These are phyloP conservation scores for Protonemura montana DNA, from an alignment of 2,888 invertebrate species.

Conservation along the genomic window DNA sequence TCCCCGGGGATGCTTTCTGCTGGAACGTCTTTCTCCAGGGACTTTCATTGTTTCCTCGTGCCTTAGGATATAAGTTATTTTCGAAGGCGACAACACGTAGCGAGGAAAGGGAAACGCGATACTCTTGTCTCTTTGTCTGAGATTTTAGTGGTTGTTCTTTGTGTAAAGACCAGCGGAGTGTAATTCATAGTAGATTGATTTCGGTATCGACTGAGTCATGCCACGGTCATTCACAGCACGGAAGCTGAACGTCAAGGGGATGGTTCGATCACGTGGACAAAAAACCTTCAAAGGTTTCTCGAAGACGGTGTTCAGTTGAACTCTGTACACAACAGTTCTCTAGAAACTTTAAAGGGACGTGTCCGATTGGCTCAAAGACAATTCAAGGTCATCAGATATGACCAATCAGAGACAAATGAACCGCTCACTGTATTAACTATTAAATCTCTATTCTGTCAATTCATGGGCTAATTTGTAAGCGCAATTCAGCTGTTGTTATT, in stretches of 20 bases:
- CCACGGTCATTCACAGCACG: too few species aligned
- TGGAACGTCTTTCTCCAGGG: not conserved
- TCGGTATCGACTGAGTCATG: not conserved
- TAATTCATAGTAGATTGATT: not conserved
- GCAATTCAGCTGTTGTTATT: not conserved
- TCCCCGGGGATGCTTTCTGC: constrained; percentile 2
- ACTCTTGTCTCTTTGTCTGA: not conserved
- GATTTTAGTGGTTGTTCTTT: not conserved
- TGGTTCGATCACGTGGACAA: too few species aligned
- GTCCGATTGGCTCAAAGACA: not conserved
- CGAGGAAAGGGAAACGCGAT: not conserved
- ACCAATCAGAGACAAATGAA: too few species aligned
- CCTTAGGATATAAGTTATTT: not conserved
- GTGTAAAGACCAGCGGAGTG: not conserved
- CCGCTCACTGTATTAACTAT: too few species aligned
- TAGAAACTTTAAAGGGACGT: too few species aligned
- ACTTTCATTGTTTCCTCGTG: not conserved
- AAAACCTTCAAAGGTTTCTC: too few species aligned
- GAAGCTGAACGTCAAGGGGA: too few species aligned
- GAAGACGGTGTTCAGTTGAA: too few species aligned
- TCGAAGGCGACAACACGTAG: not conserved
- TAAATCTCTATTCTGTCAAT: too few species aligned
- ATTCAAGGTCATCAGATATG: not conserved
- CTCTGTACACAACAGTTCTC: too few species aligned
- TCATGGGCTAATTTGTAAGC: too few species aligned